phyloP scores from a whole-genome alignment of 2,888 invertebrate genomes.

The Aphodius sticticus region DNA sequence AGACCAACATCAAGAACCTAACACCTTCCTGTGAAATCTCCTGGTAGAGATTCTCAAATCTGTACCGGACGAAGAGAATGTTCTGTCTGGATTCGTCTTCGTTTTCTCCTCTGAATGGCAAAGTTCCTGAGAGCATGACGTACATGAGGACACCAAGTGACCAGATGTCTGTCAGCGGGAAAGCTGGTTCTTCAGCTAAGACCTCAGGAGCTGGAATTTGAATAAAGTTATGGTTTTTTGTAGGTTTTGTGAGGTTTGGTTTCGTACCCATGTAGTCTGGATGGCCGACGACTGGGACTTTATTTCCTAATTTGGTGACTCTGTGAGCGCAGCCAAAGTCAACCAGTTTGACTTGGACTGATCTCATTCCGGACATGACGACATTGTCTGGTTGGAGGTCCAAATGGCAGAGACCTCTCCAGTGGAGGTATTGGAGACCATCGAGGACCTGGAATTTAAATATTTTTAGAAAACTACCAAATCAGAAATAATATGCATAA shows the following conservation, averaged over 20 bases:
- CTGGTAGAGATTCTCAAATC: conserved; percentile 93
- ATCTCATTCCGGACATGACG: conserved; percentile 86
- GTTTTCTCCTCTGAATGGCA: conserved; percentile 87
- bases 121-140: conserved; percentile 89
- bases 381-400: conserved; percentile 96
- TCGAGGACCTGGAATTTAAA: conserved; percentile 70
- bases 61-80: conserved; percentile 89
- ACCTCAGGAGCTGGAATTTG: conserved; percentile 81
- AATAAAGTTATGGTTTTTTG: background rate
- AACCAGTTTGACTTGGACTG: conserved; percentile 87
- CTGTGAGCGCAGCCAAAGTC: conserved; percentile 90
- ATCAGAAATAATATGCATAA: background rate
- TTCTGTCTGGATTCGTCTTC: conserved; percentile 89
- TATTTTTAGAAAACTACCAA: background rate
- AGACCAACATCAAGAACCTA: conserved; percentile 92
- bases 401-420: conserved; percentile 88
- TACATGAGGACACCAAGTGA: conserved; percentile 92
- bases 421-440: conserved; percentile 93
- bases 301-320: conserved; percentile 80
- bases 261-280: conserved; percentile 76
- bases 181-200: conserved; percentile 85
- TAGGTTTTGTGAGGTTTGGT: background rate
- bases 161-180: conserved; percentile 95
- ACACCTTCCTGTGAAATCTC: conserved; percentile 94
- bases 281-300: conserved; percentile 74